A percentile compares a stretch with the other conserved stretches of the same genome.
Conservation (phyloP, 92 coral and sea anemone species). For the Epizoanthus scotinus region DNA sequence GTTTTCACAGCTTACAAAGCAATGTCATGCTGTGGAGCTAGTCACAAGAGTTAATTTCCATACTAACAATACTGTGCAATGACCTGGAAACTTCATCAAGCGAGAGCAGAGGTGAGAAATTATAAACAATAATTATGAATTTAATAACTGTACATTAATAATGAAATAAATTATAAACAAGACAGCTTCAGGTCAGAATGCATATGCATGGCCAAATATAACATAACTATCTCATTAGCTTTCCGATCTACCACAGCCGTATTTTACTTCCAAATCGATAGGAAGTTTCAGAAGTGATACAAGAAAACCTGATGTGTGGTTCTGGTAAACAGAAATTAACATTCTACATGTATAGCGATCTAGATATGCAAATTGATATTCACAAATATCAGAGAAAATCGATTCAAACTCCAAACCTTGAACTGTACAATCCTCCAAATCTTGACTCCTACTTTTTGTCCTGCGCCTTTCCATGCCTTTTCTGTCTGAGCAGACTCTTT, state of each 20-base stretch:
- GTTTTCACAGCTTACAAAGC: neutral
- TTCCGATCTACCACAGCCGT: neutral
- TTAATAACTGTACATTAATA: too few species aligned
- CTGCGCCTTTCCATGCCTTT: conserved; percentile 87
- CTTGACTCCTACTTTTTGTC: conserved; percentile 67
- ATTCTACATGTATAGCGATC: too few species aligned
- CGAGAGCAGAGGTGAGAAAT: neutral
- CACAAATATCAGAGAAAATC: neutral
- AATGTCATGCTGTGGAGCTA: neutral
- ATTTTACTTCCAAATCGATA: neutral
- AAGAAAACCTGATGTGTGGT: neutral
- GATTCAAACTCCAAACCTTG: conserved; percentile 59
- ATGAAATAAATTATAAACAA: too few species aligned
- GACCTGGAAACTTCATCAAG: neutral
- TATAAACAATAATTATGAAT: neutral
- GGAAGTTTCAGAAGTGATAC: neutral
- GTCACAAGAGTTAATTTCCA: neutral
- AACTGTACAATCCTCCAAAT: conserved; percentile 95
- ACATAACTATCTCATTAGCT: too few species aligned
- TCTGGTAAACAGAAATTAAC: neutral
- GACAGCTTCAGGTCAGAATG: too few species aligned
- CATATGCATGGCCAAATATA: neutral
- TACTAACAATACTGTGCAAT: neutral
- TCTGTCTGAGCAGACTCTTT: conserved; percentile 76
- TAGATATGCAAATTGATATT: neutral